Evolutionary conservation across 23 tunicate species (phyloP).

Genomic region (Oikopleura dioica): DNA sequence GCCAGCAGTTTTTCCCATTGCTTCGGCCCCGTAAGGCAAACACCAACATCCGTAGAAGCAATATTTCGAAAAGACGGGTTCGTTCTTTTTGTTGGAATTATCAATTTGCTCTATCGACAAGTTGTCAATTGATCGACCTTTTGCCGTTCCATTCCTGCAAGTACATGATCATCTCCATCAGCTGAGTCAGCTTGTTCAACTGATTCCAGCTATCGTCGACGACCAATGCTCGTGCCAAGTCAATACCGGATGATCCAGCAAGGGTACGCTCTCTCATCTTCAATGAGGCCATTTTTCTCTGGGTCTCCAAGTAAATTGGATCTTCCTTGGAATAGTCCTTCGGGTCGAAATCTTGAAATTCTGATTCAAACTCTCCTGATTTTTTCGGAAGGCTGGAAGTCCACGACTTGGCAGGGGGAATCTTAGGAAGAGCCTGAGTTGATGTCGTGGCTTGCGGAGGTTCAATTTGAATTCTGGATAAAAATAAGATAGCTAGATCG

Average conservation of each 20-base stretch:
- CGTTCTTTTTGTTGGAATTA: no score
- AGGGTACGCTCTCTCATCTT: background rate
- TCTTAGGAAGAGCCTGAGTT: no score
- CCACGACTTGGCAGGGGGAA: no score
- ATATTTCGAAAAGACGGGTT: slow-evolving; percentile 1
- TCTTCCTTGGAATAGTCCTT: background rate
- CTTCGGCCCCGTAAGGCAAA: background rate
- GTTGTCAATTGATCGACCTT: no score
- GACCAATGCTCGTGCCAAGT: background rate
- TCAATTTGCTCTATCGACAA: no score
- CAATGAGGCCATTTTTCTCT: background rate
- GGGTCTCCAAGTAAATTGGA: background rate
- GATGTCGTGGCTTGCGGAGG: no score
- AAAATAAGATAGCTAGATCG: no score
- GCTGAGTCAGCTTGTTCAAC: background rate
- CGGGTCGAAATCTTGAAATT: background rate
- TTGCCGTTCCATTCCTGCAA: no score
- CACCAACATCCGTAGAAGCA: slow-evolving; percentile 13
- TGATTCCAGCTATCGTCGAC: background rate
- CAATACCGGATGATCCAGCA: background rate
- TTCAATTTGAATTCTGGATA: no score
- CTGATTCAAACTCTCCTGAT: no score
- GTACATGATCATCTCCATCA: slow-evolving; percentile 11
- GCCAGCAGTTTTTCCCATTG: no score
- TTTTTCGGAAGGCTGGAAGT: no score